phyloP scores from a whole-genome alignment of 2,797 vertebrate species.

The Silurus lanzhouensis region DNA sequence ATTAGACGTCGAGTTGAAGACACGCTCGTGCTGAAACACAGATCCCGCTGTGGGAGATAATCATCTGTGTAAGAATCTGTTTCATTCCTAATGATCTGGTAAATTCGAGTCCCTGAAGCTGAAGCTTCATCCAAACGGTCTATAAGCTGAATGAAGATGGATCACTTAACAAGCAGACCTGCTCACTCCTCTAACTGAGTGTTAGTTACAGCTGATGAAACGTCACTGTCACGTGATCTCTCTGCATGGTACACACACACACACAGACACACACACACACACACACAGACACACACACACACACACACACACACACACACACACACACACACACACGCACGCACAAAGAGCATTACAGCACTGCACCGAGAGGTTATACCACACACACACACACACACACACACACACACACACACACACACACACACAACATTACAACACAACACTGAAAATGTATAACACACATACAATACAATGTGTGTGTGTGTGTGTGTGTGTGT shows the following conservation, averaged over 20 bases:
- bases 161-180: conserved; percentile 44
- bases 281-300: neutral
- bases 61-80: conserved; percentile 62
- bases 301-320: no score
- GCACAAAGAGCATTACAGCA: neutral
- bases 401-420: no score
- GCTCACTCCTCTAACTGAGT: neutral
- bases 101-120: conserved; percentile 63
- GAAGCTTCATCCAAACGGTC: conserved; percentile 29
- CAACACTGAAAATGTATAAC: no score
- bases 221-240: neutral
- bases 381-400: no score
- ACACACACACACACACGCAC: no score
- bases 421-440: neutral
- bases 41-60: conserved; percentile 60
- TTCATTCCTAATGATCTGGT: conserved; percentile 68
- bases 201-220: neutral
- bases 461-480: no score
- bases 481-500: neutral
- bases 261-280: neutral
- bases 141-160: conserved; percentile 7
- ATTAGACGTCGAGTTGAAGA: conserved; percentile 33
- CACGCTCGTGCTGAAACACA: conserved; percentile 19
- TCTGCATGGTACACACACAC: neutral
- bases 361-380: no score